A percentile compares a stretch with the other conserved stretches of the same genome.
phyloP scores from a whole-genome alignment of 2,113 vertebrate genomes.

The Pollimyrus isidori region DNA sequence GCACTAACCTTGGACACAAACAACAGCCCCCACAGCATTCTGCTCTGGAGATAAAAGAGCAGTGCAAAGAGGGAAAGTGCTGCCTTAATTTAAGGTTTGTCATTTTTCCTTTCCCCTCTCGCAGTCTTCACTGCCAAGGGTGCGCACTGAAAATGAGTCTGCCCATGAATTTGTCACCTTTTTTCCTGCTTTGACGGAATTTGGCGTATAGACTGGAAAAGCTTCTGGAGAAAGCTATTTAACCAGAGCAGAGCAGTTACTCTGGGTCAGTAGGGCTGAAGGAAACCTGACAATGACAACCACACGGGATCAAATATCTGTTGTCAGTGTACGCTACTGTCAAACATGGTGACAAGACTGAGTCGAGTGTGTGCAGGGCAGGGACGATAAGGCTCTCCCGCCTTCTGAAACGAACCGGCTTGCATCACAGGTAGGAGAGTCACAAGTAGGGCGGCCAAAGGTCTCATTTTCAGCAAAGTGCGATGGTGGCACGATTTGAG shows the following conservation, averaged over 20 bases:
- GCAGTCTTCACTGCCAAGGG: background rate
- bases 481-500: background rate
- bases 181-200: background rate
- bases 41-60: background rate
- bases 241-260: background rate
- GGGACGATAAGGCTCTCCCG: background rate
- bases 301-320: background rate
- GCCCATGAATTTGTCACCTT: background rate
- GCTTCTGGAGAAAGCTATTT: background rate
- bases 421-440: slow-evolving; percentile 43
- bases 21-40: background rate
- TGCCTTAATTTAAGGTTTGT: background rate
- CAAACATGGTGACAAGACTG: background rate
- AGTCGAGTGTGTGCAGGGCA: background rate
- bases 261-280: background rate
- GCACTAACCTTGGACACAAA: background rate
- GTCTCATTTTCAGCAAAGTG: slow-evolving; percentile 45
- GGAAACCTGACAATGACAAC: background rate
- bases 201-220: background rate
- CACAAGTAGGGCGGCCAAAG: slow-evolving; percentile 33
- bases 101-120: background rate
- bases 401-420: slow-evolving; percentile 42
- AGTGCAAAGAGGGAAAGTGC: background rate
- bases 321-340: background rate
- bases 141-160: background rate